phyloP scores from a whole-genome alignment of 2,888 invertebrate species.

The Ganaspis brasiliensis region DNA sequence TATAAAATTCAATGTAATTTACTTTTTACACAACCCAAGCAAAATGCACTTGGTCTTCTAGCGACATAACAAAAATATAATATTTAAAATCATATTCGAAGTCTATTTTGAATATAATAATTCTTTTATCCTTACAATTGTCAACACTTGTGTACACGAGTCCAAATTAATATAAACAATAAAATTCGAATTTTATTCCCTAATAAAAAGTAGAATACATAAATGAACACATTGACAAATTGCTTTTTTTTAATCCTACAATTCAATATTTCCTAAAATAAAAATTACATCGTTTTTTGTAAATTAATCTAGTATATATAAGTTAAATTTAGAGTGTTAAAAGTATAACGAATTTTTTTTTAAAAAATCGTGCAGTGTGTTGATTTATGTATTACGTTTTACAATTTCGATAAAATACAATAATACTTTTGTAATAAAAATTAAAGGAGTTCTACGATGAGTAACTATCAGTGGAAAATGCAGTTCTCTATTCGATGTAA shows the following conservation, averaged over 20 bases:
- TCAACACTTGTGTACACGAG: background rate
- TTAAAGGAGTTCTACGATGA: background rate
- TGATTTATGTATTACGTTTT: constrained; percentile 20
- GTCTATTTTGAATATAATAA: constrained; percentile 7
- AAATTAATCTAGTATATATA: no score
- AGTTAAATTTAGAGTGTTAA: no score
- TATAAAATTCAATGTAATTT: constrained; percentile 7
- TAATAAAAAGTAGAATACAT: constrained; percentile 34
- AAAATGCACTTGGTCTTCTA: constrained; percentile 31
- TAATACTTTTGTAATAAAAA: constrained; percentile 28
- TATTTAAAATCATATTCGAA: constrained; percentile 22
- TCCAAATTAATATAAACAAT: constrained; percentile 12
- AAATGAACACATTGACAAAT: constrained; percentile 40
- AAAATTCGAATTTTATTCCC: constrained; percentile 6
- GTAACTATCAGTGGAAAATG: constrained; percentile 23
- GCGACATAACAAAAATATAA: constrained; percentile 10
- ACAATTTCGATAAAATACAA: constrained; percentile 29
- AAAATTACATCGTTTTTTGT: background rate
- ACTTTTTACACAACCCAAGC: background rate
- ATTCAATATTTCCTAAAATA: background rate
- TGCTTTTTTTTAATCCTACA: constrained; percentile 7
- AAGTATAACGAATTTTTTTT: background rate
- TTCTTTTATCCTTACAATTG: constrained; percentile 12
- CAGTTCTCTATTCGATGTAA: background rate
- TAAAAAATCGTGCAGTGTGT: constrained; percentile 10